phyloP scores from a whole-genome alignment of 2,113 vertebrate species.

The Erythrolamprus reginae region DNA sequence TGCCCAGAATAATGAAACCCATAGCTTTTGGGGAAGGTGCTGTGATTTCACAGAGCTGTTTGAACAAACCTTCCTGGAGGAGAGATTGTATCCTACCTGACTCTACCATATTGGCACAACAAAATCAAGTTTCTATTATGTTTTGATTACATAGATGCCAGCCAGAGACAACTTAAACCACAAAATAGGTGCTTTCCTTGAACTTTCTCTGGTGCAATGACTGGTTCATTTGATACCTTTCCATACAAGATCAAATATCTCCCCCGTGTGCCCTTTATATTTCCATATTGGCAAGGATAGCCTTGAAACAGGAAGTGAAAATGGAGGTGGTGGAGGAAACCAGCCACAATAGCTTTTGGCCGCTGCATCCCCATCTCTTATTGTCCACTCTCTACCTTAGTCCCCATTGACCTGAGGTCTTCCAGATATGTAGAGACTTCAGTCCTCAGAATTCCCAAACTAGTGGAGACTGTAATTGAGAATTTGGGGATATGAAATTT shows the following conservation, averaged over 20 bases:
- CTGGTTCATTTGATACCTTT: background rate
- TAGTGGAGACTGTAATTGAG: background rate
- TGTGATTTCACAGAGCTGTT: background rate
- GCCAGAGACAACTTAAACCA: background rate
- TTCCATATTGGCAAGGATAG: background rate
- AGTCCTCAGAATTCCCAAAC: background rate
- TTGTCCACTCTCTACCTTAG: conserved; percentile 57
- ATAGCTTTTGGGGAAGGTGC: background rate
- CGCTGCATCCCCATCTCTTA: conserved; percentile 20
- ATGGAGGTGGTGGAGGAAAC: background rate
- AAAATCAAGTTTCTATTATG: background rate
- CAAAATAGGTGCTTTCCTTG: background rate
- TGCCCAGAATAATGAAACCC: background rate
- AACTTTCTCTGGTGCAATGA: background rate
- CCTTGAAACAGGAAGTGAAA: background rate
- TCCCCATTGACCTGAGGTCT: background rate
- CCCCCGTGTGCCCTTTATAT: background rate
- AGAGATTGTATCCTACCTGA: background rate
- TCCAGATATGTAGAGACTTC: background rate
- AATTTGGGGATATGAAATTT: background rate
- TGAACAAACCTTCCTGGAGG: background rate
- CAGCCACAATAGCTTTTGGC: conserved; percentile 11
- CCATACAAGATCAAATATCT: background rate
- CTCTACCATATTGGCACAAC: background rate
- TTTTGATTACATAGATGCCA: background rate